These are phyloP conservation scores for Heterodera carotae DNA, from an alignment of 1,140 invertebrate species.

Conservation along the genomic window DNA sequence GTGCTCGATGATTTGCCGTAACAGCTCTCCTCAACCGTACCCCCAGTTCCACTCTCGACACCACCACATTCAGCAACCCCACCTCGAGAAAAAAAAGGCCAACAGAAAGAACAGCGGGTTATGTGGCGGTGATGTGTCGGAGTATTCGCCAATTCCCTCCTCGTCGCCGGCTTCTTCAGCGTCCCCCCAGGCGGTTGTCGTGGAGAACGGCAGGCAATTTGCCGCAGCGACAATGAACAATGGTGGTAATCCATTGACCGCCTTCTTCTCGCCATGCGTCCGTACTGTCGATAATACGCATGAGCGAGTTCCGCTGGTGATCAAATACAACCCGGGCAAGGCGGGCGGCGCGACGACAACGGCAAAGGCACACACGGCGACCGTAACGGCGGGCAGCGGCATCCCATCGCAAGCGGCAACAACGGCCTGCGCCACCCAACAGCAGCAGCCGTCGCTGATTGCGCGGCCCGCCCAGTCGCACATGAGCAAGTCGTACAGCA, in stretches of 20 bases:
- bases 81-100: not conserved
- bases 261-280: constrained; percentile 23
- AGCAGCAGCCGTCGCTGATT: constrained; percentile 13
- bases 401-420: constrained; percentile 5
- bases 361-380: constrained; percentile 4
- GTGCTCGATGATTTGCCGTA: constrained; percentile 18
- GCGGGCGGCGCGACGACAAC: not conserved
- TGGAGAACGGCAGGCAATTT: constrained; percentile 52
- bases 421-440: not conserved
- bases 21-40: constrained; percentile 56
- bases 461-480: constrained; percentile 15
- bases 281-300: constrained; percentile 39
- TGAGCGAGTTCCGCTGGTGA: constrained; percentile 63
- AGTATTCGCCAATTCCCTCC: constrained; percentile 25
- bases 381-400: not conserved
- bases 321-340: constrained; percentile 55
- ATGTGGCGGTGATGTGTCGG: not conserved
- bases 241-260: constrained; percentile 14
- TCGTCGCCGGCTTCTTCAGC: constrained; percentile 21
- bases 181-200: constrained; percentile 55
- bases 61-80: constrained; percentile 18
- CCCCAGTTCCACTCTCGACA: constrained; percentile 56
- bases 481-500: constrained; percentile 61
- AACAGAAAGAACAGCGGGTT: constrained; percentile 9
- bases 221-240: constrained; percentile 1